Evolutionary conservation across 2,797 vertebrate genomes (phyloP), one percentile per base, ranked within the genome.

Genomic region (Muscicapa comitata): DNA sequence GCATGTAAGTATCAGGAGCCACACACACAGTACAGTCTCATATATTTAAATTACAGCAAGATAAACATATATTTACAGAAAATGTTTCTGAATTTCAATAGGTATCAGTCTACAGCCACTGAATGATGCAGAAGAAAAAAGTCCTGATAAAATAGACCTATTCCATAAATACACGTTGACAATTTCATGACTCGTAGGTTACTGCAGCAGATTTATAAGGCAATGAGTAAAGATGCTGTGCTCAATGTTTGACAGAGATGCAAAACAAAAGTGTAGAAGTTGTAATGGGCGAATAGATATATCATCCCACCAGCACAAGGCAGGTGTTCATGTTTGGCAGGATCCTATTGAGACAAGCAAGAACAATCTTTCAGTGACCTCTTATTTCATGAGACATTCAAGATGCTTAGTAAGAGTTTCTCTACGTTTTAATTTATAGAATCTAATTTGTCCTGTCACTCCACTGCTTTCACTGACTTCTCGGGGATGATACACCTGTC

Each of bases 1-100:
- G 33, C 79, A 61, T 94, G 47, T 65, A 85, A 77, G 50, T 90
- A 92, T 77, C 76, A 76, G 65, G 53, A 87, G 53, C 24, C 78
- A 82, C 48, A 89, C 35, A 24, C 68, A 82, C n/a, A 72, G 23
- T 51, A 80, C 68, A 81, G 73, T 58, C 54, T 84, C 70, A 88
- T 94, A 76, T 85, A 74, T 91, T 95, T 92, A 92, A 96, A 93
- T 85, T 94, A 77, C 55, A 80, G 40, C 68, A 80, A 75, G 86
- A 92, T 40, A 90, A 91, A 94, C 80, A 85, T 42, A 35, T 67
- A 61, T 84, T 95, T 94, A 70, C 74, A 72, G 66, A 53, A 93
- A 89, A 77, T 85, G 21, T 71, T 78, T 63, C 83, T 66, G 90
- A 93, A 90, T 89, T 79, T 89, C 82, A 84, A 29, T 67, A 28